phyloP scores from a whole-genome alignment of 2,113 vertebrate species.

The Vidua chalybeata region DNA sequence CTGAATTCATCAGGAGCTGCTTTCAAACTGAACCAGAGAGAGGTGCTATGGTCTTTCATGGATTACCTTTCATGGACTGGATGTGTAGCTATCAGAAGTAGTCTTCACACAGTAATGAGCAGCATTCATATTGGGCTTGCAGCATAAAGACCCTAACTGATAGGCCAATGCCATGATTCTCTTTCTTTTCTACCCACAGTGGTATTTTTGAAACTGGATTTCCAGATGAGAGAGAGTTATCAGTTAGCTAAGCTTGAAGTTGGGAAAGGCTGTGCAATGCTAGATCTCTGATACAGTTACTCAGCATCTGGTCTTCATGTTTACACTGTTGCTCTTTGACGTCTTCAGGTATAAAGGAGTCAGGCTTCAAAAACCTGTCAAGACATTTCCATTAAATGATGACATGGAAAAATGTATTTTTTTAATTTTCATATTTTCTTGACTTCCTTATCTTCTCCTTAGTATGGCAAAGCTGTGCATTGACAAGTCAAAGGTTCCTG shows the following conservation, averaged over 20 bases:
- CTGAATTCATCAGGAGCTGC: not conserved
- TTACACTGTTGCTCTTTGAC: not conserved
- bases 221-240: not conserved
- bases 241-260: not conserved
- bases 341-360: not conserved
- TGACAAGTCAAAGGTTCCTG: not conserved
- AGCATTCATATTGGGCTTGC: not conserved
- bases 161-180: not conserved
- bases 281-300: not conserved
- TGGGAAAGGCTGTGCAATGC: not conserved
- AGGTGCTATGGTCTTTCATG: not conserved
- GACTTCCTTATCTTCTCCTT: not conserved
- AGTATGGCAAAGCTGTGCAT: not conserved
- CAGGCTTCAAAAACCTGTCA: not conserved
- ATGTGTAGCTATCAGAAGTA: not conserved
- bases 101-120: not conserved
- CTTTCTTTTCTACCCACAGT: not conserved
- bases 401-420: not conserved
- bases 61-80: not conserved
- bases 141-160: not conserved
- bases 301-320: not conserved
- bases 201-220: not conserved
- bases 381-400: not conserved
- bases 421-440: not conserved
- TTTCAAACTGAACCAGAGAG: not conserved